Conservation (phyloP, 2,113 vertebrate species). For the Gallinago jamesoni region DNA sequence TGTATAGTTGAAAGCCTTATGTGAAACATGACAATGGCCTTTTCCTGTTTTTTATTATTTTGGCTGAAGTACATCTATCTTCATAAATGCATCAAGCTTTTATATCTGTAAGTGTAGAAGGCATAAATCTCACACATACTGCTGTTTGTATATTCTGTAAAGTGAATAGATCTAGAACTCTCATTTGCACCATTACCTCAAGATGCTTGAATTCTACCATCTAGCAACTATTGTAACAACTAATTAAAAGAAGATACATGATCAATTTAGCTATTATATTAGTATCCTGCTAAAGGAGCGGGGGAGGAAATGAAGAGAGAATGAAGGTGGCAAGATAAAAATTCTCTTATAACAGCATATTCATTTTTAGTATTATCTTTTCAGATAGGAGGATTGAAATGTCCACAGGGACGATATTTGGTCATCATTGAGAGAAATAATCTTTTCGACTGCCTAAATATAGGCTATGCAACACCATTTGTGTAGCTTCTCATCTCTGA, state of each 20-base stretch:
- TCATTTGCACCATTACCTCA: background rate
- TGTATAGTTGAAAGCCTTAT: background rate
- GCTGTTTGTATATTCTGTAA: background rate
- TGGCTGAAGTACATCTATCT: background rate
- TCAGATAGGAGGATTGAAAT: background rate
- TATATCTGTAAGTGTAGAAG: background rate
- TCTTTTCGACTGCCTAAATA: background rate
- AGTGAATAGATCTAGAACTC: background rate
- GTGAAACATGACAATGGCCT: background rate
- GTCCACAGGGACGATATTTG: background rate
- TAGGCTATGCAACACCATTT: background rate
- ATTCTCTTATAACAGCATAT: background rate
- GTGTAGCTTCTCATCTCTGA: background rate
- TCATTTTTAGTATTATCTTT: background rate
- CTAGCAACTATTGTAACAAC: background rate
- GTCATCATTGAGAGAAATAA: background rate
- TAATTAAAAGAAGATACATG: background rate
- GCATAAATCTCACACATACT: background rate
- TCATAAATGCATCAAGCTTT: background rate
- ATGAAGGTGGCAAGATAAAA: background rate
- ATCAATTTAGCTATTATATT: background rate
- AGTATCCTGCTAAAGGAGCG: background rate
- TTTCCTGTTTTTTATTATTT: background rate
- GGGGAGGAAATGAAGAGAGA: background rate
- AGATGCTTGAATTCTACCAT: background rate